Percentiles rank a stretch among this genome's conserved stretches.
Conservation (phyloP, 2,113 vertebrate species). For the Ageneiosus marmoratus region DNA sequence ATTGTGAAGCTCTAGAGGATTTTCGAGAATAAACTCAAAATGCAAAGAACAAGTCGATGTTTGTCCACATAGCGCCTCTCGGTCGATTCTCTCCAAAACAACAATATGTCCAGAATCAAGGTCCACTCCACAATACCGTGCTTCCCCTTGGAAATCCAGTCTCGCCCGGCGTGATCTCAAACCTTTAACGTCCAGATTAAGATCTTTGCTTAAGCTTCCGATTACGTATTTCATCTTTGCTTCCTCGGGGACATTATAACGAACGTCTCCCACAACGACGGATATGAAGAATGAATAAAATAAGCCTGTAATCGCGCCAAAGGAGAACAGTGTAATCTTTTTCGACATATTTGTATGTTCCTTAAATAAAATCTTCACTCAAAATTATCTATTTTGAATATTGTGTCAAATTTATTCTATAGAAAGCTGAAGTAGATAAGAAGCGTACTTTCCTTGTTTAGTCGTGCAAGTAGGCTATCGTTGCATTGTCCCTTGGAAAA, state of each 20-base stretch:
- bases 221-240: slow-evolving; percentile 61
- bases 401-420: not conserved
- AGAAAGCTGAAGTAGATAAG: not conserved
- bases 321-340: not conserved
- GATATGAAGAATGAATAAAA: slow-evolving; percentile 10
- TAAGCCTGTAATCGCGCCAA: not conserved
- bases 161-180: slow-evolving; percentile 54
- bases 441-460: not conserved
- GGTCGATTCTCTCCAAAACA: slow-evolving; percentile 56
- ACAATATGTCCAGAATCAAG: slow-evolving; percentile 58
- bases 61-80: slow-evolving; percentile 49
- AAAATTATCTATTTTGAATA: not conserved
- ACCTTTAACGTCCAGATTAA: slow-evolving; percentile 45
- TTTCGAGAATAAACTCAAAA: slow-evolving; percentile 59
- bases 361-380: not conserved
- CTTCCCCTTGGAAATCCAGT: slow-evolving; percentile 59
- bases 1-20: slow-evolving; percentile 56
- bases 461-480: not conserved
- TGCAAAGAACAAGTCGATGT: slow-evolving; percentile 43
- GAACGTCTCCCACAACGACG: slow-evolving; percentile 40
- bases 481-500: not conserved
- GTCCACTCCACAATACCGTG: slow-evolving; percentile 64
- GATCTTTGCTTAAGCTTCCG: slow-evolving; percentile 61
- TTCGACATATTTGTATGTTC: not conserved
- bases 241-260: slow-evolving; percentile 69